phyloP scores from a whole-genome alignment of 2,113 vertebrate genomes.

The Aptenodytes forsteri region DNA sequence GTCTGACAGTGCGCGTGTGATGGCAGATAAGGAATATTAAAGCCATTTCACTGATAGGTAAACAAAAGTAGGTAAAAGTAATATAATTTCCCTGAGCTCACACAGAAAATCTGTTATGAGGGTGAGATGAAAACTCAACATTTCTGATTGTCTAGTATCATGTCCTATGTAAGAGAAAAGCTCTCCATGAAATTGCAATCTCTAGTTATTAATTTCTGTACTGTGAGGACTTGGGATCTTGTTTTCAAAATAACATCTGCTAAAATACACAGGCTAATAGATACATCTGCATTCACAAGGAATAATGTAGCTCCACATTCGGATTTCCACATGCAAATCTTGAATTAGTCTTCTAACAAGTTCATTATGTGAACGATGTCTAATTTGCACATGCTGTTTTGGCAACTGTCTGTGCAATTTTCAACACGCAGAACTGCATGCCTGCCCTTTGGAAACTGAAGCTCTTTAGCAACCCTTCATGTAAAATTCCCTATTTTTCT shows the following conservation, averaged over 20 bases:
- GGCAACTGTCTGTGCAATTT: slow-evolving; percentile 61
- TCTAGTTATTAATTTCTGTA: slow-evolving; percentile 40
- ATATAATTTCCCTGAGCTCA: background rate
- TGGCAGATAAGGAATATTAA: slow-evolving; percentile 45
- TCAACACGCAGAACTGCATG: slow-evolving; percentile 36
- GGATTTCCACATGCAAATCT: slow-evolving; percentile 62
- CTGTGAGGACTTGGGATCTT: slow-evolving; percentile 11
- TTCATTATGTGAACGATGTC: slow-evolving; percentile 61
- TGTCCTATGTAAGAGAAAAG: background rate
- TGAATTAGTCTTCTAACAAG: slow-evolving; percentile 67
- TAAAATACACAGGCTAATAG: slow-evolving; percentile 53
- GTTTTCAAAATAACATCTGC: slow-evolving; percentile 68
- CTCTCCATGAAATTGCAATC: background rate
- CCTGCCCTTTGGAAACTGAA: slow-evolving; percentile 53
- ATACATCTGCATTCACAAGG: slow-evolving; percentile 57
- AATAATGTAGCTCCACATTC: slow-evolving; percentile 35
- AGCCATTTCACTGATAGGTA: slow-evolving; percentile 29
- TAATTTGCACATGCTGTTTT: slow-evolving; percentile 69
- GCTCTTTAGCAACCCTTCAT: slow-evolving; percentile 45
- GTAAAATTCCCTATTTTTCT: slow-evolving; percentile 38
- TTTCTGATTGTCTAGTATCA: background rate
- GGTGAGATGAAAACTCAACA: background rate
- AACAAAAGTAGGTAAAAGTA: slow-evolving; percentile 37
- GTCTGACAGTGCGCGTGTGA: background rate
- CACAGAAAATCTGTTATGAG: background rate